Conservation (phyloP, 2,888 invertebrate genomes). For the Exocentrus adspersus region DNA sequence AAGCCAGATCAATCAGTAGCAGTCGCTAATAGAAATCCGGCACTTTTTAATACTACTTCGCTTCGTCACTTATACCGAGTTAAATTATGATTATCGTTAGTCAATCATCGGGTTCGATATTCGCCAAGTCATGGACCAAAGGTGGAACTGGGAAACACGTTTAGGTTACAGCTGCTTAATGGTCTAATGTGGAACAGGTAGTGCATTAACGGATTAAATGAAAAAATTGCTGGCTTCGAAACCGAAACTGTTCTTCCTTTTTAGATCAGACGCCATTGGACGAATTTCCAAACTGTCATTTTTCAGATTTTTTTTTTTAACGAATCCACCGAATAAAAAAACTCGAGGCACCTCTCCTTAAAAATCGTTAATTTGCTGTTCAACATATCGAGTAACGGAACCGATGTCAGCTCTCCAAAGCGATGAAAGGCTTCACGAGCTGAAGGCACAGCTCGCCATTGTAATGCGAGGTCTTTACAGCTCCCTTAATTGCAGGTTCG, state of each 20-base stretch:
- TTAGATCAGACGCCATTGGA: too few species aligned
- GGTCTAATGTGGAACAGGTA: constrained; percentile 28
- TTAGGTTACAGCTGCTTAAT: constrained; percentile 45
- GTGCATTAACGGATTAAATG: constrained; percentile 5
- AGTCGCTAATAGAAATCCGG: constrained; percentile 56
- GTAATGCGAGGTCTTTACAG: constrained; percentile 39
- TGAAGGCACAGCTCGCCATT: constrained; percentile 37
- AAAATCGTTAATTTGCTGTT: constrained; percentile 1
- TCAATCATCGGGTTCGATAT: constrained; percentile 53
- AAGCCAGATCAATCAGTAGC: constrained; percentile 52
- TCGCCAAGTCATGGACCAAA: constrained; percentile 50
- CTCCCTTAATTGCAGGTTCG: constrained; percentile 53
- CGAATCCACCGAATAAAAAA: too few species aligned
- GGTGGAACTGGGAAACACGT: constrained; percentile 36
- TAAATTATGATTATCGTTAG: constrained; percentile 55
- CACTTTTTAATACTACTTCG: constrained; percentile 54
- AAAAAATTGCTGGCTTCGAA: neutral
- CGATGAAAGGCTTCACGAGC: constrained; percentile 30
- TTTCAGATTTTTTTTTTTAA: too few species aligned
- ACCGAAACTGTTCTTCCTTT: neutral
- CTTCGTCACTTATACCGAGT: constrained; percentile 55
- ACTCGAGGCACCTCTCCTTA: neutral
- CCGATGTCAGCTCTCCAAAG: constrained; percentile 11
- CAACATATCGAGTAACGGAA: neutral
- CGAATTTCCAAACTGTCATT: too few species aligned